Base-by-base conservation (phyloP, 2,888 invertebrate genomes). In the Tipula confusa region DNA sequence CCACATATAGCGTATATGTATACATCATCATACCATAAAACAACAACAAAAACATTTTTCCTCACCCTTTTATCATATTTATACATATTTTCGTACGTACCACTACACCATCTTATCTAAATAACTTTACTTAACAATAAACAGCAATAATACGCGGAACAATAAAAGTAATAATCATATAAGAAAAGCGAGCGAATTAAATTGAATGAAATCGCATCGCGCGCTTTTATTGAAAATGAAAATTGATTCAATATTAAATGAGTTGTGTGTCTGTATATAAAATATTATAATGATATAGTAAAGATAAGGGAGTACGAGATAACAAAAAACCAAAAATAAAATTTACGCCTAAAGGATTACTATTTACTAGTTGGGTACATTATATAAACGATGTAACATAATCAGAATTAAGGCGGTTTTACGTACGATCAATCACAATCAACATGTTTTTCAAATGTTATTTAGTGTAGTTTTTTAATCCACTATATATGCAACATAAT, bases 241-340 rank as follows among this genome's bases (percentile, higher is more conserved):
- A 64, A 64, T 64, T 64, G 64, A 64, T 64, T 64, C 18, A 11
- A 64, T 24, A 64, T 64, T 64, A 64, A 64, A 64, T 64, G 64
- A 64, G 64, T 64, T 7, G 64, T 24, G 9, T 24, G 11, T n/a
- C n/a, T n/a, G n/a, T n/a, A n/a, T n/a, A n/a, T n/a, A n/a, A n/a
- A n/a, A n/a, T n/a, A n/a, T n/a, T n/a, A n/a, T 64, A 64, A 64
- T 64, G 64, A 64, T 64, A 24, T 64, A 64, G 64, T 64, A 18
- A 24, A 18, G 4, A 64, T 64, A 24, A 7, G 64, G 24, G 64
- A 18, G 64, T 9, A 7, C 7, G 9, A 18, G 24, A 64, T 9
- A 64, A 64, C 18, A 64, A 64, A 64, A 64, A 48, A n/a, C n/a
- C n/a, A n/a, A n/a, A n/a, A n/a, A n/a, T n/a, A 48, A 64, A 64